phyloP scores from a whole-genome alignment of 2,113 vertebrate species.

The Perca flavescens region DNA sequence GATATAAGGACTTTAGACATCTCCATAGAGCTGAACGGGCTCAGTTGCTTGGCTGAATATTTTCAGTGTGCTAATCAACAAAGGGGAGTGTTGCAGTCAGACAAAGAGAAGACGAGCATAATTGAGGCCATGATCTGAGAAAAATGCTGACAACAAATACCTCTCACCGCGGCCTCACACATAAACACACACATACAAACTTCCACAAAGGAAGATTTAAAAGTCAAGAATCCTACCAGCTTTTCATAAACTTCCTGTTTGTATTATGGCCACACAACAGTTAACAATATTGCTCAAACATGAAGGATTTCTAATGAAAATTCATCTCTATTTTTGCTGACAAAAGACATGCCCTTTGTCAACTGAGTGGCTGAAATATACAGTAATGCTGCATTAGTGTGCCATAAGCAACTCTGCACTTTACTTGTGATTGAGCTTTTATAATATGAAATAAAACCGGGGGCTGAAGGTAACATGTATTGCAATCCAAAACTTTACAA shows the following conservation, averaged over 20 bases:
- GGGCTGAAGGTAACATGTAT: too few relatives aligned
- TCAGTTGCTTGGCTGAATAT: neutral
- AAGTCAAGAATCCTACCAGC: slow-evolving; percentile 11
- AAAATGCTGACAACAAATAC: slow-evolving; percentile 55
- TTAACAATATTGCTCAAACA: slow-evolving; percentile 5
- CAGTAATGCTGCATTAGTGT: slow-evolving; percentile 10
- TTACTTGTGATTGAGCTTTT: neutral
- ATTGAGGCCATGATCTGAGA: slow-evolving; percentile 51
- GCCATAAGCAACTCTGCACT: neutral
- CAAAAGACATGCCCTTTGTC: slow-evolving; percentile 26
- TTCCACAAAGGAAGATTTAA: slow-evolving; percentile 7
- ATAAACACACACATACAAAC: neutral
- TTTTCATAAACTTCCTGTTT: slow-evolving; percentile 19
- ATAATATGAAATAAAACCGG: neutral
- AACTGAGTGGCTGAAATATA: neutral
- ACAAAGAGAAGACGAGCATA: slow-evolving; percentile 33
- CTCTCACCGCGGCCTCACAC: neutral
- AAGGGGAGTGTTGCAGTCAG: slow-evolving; percentile 21
- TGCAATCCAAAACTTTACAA: too few relatives aligned
- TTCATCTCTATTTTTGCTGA: slow-evolving; percentile 43
- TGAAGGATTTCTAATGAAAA: slow-evolving; percentile 41
- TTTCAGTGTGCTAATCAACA: slow-evolving; percentile 2
- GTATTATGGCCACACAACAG: slow-evolving; percentile 47
- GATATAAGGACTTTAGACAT: neutral
- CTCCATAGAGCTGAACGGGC: neutral